phyloP scores from a whole-genome alignment of 2,113 vertebrate genomes.

The Lota lota region DNA sequence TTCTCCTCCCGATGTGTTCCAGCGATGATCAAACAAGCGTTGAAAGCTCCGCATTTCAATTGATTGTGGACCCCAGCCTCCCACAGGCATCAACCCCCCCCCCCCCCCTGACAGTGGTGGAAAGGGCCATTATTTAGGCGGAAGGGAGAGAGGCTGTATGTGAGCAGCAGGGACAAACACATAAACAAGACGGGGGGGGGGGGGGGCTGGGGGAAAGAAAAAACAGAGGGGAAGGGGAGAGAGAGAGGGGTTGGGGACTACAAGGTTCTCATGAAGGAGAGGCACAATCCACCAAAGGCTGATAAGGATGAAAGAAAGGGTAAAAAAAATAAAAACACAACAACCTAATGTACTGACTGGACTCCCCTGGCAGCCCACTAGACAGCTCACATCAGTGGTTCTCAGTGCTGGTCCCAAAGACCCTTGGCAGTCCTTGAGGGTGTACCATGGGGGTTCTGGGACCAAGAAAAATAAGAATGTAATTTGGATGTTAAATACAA shows the following conservation, averaged over 20 bases:
- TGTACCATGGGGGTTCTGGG: slow-evolving; percentile 1
- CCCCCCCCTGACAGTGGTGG: slow-evolving; percentile 36
- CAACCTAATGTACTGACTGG: slow-evolving; percentile 18
- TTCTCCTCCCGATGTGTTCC: slow-evolving; percentile 28
- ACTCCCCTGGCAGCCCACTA: slow-evolving; percentile 50
- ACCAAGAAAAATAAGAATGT: neutral
- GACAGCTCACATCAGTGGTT: slow-evolving; percentile 50
- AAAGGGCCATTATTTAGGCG: slow-evolving; percentile 57
- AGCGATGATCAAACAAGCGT: slow-evolving; percentile 47
- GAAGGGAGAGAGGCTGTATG: slow-evolving; percentile 23
- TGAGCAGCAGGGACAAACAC: slow-evolving; percentile 44
- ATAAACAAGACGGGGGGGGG: slow-evolving; percentile 59
- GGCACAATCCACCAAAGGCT: slow-evolving; percentile 44
- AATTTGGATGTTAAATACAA: too few relatives aligned
- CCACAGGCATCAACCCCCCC: neutral
- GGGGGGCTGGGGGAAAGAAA: slow-evolving; percentile 36
- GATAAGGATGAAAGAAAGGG: slow-evolving; percentile 24
- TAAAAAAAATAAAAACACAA: slow-evolving; percentile 40
- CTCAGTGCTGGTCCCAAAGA: slow-evolving; percentile 18
- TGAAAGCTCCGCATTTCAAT: slow-evolving; percentile 45
- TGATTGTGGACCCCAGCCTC: slow-evolving; percentile 27
- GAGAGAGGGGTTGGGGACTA: too few relatives aligned
- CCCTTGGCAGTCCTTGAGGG: slow-evolving; percentile 22
- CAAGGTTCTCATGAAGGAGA: slow-evolving; percentile 57
- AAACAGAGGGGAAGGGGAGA: neutral